A percentile compares a stretch with the other conserved stretches of the same genome.
Conservation (phyloP, 2,888 invertebrate species). For the Cataglyphis altisquamis region DNA sequence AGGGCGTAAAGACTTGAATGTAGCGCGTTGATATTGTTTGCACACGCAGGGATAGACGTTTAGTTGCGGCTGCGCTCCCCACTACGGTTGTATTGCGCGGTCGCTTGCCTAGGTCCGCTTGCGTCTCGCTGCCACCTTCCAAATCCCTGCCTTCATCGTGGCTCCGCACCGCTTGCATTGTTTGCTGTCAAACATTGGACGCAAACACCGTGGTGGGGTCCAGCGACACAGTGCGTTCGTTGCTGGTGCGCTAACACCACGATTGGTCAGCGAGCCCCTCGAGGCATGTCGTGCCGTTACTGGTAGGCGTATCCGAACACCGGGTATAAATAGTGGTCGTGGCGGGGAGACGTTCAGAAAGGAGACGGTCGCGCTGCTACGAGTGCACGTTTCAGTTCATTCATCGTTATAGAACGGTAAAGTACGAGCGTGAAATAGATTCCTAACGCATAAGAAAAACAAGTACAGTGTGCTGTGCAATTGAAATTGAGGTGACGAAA, state of each 20-base stretch:
- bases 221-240: conserved; percentile 20
- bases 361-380: conserved; percentile 68
- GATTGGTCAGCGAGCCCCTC: conserved; percentile 57
- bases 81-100: conserved; percentile 53
- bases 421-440: not conserved
- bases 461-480: not conserved
- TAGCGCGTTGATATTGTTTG: conserved; percentile 80
- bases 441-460: not conserved
- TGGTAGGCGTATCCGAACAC: conserved; percentile 51
- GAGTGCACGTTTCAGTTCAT: not conserved
- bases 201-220: conserved; percentile 78
- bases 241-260: conserved; percentile 9
- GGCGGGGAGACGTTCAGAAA: conserved; percentile 75
- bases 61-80: conserved; percentile 83
- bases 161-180: conserved; percentile 80
- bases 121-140: conserved; percentile 60
- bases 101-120: not conserved
- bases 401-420: not conserved
- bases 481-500: not conserved
- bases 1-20: conserved; percentile 68
- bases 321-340: conserved; percentile 71
- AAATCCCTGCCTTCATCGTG: conserved; percentile 68
- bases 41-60: conserved; percentile 68
- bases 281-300: not conserved
- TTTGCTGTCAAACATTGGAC: conserved; percentile 85